Evolutionary conservation across 1,140 invertebrate species (phyloP).

Genomic region (Cotesia glomerata): DNA sequence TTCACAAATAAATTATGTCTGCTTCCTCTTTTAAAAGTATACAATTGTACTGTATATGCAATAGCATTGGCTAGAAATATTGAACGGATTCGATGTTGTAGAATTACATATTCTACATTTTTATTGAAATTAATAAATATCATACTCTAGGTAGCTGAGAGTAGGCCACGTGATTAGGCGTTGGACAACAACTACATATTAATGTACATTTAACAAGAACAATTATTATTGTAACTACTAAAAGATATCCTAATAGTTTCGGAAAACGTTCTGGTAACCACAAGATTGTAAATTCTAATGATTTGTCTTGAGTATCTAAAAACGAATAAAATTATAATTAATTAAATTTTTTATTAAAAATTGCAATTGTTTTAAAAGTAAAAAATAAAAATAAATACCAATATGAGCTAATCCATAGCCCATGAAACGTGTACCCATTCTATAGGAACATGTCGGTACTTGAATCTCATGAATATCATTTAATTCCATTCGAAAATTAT

Average conservation of each 20-base stretch:
- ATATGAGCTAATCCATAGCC: conserved; percentile 85
- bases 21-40: conserved; percentile 13
- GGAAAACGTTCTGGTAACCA: conserved; percentile 61
- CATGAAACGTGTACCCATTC: conserved; percentile 86
- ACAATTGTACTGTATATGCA: conserved; percentile 32
- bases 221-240: conserved; percentile 40
- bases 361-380: not conserved
- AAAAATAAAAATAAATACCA: conserved; percentile 64
- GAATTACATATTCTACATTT: not conserved
- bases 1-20: not conserved
- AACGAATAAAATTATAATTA: conserved; percentile 31
- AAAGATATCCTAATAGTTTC: conserved; percentile 52
- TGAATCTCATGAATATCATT: conserved; percentile 80
- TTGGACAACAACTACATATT: conserved; percentile 42
- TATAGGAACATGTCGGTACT: conserved; percentile 92
- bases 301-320: conserved; percentile 61
- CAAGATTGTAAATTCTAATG: conserved; percentile 58
- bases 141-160: conserved; percentile 42
- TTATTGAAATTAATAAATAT: not conserved
- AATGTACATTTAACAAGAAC: conserved; percentile 40
- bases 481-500: conserved; percentile 59
- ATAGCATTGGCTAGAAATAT: not conserved
- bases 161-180: conserved; percentile 42
- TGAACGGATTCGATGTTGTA: conserved; percentile 3
- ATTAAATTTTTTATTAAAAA: not conserved